Base-by-base conservation (phyloP, 2,797 vertebrate genomes). In the Champsocephalus gunnari region DNA sequence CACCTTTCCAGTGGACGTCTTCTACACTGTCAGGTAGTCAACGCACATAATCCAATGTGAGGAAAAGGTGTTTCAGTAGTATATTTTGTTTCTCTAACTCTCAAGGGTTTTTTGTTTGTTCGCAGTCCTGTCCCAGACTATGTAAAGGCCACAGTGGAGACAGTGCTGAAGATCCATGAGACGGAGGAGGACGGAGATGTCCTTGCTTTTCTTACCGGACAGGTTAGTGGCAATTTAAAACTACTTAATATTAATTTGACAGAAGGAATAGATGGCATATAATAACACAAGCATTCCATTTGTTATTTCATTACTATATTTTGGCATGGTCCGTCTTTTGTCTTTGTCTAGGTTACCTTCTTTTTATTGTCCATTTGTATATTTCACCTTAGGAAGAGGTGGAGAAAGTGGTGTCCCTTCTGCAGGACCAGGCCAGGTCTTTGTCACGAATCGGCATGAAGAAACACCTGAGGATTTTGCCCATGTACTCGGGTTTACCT, bases 141-240 rank as follows among this genome's bases (percentile, higher is more conserved):
- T 13, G 89, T 99, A 83, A 99, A 99, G 87, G 97, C 98, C 71
- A 97, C 98, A 4, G 97, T 99, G 86, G 98, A 99, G 89, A 99
- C 98, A 0, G 96, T 97, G 74, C 91, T 99, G 92, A 99, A 99
- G 93, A 99, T 99, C 92, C 98, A 99, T 17, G 97, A 99, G 92
- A 95, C 96, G 1, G 98, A 99, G 86, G 96, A 95, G 8, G 97
- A 99, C 63, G 98, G 98, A 74, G 98, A 99, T 66, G 95, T 99
- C 75, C 65, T 99, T 81, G 97, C 96, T 47, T 99, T 99, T 89
- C 96, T 99, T 62, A 99, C 98, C 63, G 98, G 98, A 43, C 98
- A 99, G 97, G 98, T 98, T 89, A 59, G 93, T 67, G n/a, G 6
- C 13, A 24, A 4, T 38, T 41, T 24, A 43, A 11, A 9, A 14